Conservation (phyloP, 2,888 invertebrate species). For the Sisyra terminalis region DNA sequence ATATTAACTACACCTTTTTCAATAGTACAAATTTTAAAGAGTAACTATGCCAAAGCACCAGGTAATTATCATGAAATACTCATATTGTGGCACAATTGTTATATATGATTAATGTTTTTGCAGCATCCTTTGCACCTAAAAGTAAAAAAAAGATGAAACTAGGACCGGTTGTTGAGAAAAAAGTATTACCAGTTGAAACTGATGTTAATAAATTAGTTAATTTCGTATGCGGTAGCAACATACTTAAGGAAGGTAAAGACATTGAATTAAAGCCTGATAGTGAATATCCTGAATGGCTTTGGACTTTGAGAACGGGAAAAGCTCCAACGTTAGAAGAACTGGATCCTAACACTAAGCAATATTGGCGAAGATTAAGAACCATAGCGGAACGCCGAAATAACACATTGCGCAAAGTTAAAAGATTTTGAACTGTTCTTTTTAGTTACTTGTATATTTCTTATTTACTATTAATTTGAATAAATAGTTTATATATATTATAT, state of each 20-base stretch:
- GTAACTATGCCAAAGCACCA: neutral
- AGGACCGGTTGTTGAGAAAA: slow-evolving; percentile 47
- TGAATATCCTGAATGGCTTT: slow-evolving; percentile 90
- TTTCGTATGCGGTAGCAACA: slow-evolving; percentile 76
- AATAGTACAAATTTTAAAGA: too few relatives aligned
- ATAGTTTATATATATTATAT: neutral
- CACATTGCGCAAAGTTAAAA: slow-evolving; percentile 37
- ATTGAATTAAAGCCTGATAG: slow-evolving; percentile 54
- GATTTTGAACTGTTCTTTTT: slow-evolving; percentile 30
- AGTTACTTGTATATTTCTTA: neutral
- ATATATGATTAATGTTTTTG: neutral
- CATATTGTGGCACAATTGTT: too few relatives aligned
- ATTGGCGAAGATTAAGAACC: slow-evolving; percentile 62
- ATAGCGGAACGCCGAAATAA: slow-evolving; percentile 47
- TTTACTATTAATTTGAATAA: neutral
- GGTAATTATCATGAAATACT: neutral
- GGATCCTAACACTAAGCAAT: slow-evolving; percentile 61
- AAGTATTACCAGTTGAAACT: slow-evolving; percentile 64
- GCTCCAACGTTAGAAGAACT: slow-evolving; percentile 52
- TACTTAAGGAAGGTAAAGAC: slow-evolving; percentile 63
- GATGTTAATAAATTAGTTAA: slow-evolving; percentile 60
- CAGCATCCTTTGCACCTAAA: neutral
- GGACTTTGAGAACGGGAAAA: slow-evolving; percentile 50
- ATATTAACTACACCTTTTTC: too few relatives aligned
- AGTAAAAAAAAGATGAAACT: slow-evolving; percentile 38